These are phyloP conservation scores for Trissolcus basalis DNA, from an alignment of 1,140 invertebrate species.

Conservation along the genomic window DNA sequence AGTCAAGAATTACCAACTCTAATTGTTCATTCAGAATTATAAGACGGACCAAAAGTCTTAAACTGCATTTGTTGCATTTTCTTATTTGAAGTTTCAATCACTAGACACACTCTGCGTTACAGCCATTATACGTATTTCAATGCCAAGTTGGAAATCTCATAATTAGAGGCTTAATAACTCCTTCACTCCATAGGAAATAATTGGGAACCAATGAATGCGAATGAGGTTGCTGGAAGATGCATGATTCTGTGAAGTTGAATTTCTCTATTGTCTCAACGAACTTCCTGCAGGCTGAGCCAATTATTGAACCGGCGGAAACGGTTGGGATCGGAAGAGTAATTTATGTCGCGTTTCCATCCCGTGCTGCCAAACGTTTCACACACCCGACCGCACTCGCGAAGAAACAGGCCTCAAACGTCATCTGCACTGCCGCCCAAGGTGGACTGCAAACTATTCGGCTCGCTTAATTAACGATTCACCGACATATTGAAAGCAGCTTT, in stretches of 20 bases:
- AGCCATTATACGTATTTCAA: constrained; percentile 28
- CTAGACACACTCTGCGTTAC: constrained; percentile 1
- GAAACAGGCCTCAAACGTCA: constrained; percentile 30
- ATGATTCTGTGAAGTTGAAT: constrained; percentile 62
- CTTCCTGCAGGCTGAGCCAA: constrained; percentile 65
- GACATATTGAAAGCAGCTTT: too few species aligned
- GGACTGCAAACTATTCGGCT: constrained; percentile 2
- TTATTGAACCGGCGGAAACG: constrained; percentile 67
- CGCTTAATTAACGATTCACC: constrained; percentile 39
- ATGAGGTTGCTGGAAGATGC: constrained; percentile 67
- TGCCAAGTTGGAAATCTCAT: constrained; percentile 41
- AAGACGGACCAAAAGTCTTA: too few species aligned
- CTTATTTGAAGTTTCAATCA: too few species aligned
- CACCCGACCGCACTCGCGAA: constrained; percentile 32
- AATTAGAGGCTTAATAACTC: constrained; percentile 73
- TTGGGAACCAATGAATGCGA: constrained; percentile 73
- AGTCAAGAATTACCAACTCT: too few species aligned
- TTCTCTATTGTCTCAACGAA: constrained; percentile 54
- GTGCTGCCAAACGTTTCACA: constrained; percentile 40
- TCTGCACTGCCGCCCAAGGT: constrained; percentile 22
- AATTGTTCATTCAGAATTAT: too few species aligned
- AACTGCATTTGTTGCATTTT: too few species aligned
- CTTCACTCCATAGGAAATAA: constrained; percentile 68
- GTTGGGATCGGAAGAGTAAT: constrained; percentile 66
- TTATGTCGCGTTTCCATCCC: constrained; percentile 60